phyloP scores from a whole-genome alignment of 2,797 vertebrate genomes.

The Coregonus sp. region DNA sequence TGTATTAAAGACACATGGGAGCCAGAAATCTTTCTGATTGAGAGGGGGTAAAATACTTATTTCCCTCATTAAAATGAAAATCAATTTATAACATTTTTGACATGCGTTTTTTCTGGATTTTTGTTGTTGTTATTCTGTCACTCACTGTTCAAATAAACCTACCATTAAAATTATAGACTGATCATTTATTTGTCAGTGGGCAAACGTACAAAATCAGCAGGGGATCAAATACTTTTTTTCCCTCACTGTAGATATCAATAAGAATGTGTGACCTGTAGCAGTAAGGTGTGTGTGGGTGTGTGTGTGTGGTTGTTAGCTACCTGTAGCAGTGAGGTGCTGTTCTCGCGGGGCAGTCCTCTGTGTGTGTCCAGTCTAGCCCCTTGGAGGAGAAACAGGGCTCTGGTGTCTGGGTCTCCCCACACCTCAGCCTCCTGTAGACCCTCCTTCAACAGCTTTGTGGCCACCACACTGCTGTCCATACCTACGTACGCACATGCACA shows the following conservation, averaged over 20 bases:
- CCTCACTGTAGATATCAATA: not conserved
- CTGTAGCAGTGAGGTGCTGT: constrained; percentile 67
- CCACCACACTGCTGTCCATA: constrained; percentile 71
- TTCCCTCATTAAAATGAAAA: too few species aligned
- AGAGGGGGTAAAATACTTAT: too few species aligned
- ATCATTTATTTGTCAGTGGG: too few species aligned
- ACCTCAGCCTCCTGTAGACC: constrained; percentile 79
- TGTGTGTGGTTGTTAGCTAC: constrained; percentile 43
- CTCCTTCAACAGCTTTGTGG: constrained; percentile 75
- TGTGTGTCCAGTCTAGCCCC: constrained; percentile 77
- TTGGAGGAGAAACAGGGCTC: constrained; percentile 84
- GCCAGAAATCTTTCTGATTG: too few species aligned
- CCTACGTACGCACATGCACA: constrained; percentile 62
- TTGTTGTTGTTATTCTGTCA: too few species aligned
- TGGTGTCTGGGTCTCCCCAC: constrained; percentile 80
- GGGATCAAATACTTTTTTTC: too few species aligned
- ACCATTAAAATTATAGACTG: too few species aligned
- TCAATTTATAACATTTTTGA: too few species aligned
- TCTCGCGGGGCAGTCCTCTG: constrained; percentile 68
- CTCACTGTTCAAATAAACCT: too few species aligned
- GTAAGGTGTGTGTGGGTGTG: constrained; percentile 30
- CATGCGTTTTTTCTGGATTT: too few species aligned
- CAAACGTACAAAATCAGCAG: too few species aligned
- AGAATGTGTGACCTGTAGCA: constrained; percentile 33
- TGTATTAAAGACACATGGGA: too few species aligned